These are phyloP conservation scores for Noctuana brunneofusca DNA, from an alignment of 2,888 invertebrate species.

Conservation along the genomic window DNA sequence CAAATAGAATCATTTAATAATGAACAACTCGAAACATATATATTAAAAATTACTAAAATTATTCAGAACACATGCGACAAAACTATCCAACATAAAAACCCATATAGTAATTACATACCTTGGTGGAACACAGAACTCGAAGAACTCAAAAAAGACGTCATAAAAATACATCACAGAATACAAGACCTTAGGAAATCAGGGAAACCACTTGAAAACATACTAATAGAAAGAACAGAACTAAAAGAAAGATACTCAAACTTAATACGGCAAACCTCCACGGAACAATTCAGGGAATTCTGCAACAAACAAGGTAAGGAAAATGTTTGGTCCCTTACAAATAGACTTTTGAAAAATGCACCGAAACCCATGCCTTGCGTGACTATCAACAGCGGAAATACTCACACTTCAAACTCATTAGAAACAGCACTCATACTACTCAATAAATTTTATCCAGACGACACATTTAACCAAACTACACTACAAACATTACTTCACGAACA, in stretches of 20 bases:
- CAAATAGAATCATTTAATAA: not conserved
- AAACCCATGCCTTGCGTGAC: not conserved
- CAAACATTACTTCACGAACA: not conserved
- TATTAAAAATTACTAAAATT: not conserved
- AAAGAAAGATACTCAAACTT: not conserved
- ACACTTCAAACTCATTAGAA: not conserved
- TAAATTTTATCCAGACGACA: not conserved
- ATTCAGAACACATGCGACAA: not conserved
- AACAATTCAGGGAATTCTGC: not conserved
- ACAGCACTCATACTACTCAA: not conserved
- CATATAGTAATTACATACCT: not conserved
- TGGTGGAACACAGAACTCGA: not conserved
- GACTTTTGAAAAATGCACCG: not conserved
- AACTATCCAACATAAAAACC: not conserved
- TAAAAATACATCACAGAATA: not conserved
- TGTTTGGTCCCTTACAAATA: not conserved
- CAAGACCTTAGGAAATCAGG: not conserved
- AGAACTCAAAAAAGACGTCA: not conserved
- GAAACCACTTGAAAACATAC: not conserved
- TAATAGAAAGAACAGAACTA: not conserved
- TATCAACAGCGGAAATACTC: not conserved
- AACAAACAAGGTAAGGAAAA: not conserved
- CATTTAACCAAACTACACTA: not conserved
- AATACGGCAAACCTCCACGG: not conserved
- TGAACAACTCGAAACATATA: not conserved